Conservation (phyloP, 1,140 invertebrate genomes). For the Zaprionus vittiger region DNA sequence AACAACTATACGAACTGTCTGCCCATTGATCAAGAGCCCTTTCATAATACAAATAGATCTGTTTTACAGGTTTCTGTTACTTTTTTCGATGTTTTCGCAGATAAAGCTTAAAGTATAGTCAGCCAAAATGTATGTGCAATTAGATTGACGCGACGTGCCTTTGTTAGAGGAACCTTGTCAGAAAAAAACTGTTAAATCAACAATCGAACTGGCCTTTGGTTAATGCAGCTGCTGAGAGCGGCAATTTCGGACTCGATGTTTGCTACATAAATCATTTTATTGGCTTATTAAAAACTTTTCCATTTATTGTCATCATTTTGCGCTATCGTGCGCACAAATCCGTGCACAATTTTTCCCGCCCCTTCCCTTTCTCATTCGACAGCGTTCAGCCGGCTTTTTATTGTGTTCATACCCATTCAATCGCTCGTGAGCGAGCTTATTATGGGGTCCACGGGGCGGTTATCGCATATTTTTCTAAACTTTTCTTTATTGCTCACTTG, state of each 20-base stretch:
- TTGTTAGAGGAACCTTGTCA: conserved; percentile 40
- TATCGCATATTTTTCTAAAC: conserved; percentile 81
- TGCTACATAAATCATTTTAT: conserved; percentile 83
- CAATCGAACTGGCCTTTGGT: conserved; percentile 36
- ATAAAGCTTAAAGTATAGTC: not conserved
- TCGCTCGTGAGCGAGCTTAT: conserved; percentile 80
- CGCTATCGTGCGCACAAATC: conserved; percentile 82
- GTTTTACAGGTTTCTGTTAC: not conserved
- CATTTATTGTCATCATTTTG: conserved; percentile 84
- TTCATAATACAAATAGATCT: not conserved
- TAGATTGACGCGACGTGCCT: conserved; percentile 11
- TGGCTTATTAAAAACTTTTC: conserved; percentile 84
- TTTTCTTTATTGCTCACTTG: conserved; percentile 83
- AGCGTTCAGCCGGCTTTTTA: conserved; percentile 45
- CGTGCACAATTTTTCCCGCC: conserved; percentile 61
- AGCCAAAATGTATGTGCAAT: conserved; percentile 17
- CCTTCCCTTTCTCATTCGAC: not conserved
- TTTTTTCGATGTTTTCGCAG: conserved; percentile 55
- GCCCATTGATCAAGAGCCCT: not conserved
- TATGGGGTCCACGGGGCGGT: conserved; percentile 47
- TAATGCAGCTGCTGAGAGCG: conserved; percentile 44
- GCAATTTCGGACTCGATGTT: conserved; percentile 47
- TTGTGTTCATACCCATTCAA: conserved; percentile 76
- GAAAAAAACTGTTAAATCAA: conserved; percentile 44
- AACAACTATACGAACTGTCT: conserved; percentile 53